phyloP scores from a whole-genome alignment of 2,888 invertebrate species.

The Marronus borbonicus region DNA sequence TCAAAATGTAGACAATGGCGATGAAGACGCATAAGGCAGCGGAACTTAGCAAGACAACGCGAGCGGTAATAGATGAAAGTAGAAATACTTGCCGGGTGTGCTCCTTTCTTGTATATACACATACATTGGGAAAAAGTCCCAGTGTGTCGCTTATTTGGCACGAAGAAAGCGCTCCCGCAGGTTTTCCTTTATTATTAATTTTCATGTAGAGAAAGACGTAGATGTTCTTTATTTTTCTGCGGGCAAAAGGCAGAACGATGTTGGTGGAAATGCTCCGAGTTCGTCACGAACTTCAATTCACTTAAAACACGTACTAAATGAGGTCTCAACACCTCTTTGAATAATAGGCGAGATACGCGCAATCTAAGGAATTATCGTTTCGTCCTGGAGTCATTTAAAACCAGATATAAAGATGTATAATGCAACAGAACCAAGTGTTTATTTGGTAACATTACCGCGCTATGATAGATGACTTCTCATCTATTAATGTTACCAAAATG shows the following conservation, averaged over 20 bases:
- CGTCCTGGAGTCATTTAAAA: no score
- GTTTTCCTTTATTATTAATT: slow-evolving; percentile 34
- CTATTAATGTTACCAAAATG: no score
- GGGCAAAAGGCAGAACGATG: not conserved
- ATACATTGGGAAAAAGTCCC: not conserved
- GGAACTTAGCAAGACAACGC: slow-evolving; percentile 1
- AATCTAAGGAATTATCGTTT: not conserved
- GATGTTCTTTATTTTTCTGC: slow-evolving; percentile 9
- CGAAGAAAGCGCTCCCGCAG: slow-evolving; percentile 9
- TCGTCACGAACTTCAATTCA: slow-evolving; percentile 51
- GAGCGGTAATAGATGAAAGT: not conserved
- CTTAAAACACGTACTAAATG: slow-evolving; percentile 58
- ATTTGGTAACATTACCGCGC: no score
- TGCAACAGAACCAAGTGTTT: no score
- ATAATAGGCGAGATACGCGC: slow-evolving; percentile 55
- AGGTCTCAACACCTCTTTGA: slow-evolving; percentile 57
- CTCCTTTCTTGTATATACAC: not conserved
- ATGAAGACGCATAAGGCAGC: slow-evolving; percentile 15
- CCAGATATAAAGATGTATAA: no score
- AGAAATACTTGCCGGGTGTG: not conserved
- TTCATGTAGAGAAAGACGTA: slow-evolving; percentile 7
- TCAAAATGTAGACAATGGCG: slow-evolving; percentile 29
- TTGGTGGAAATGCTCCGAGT: not conserved
- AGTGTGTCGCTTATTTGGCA: slow-evolving; percentile 3
- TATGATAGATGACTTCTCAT: no score